Evolutionary conservation across 2,113 vertebrate species (phyloP).

Genomic region (Ammospiza caudacuta): DNA sequence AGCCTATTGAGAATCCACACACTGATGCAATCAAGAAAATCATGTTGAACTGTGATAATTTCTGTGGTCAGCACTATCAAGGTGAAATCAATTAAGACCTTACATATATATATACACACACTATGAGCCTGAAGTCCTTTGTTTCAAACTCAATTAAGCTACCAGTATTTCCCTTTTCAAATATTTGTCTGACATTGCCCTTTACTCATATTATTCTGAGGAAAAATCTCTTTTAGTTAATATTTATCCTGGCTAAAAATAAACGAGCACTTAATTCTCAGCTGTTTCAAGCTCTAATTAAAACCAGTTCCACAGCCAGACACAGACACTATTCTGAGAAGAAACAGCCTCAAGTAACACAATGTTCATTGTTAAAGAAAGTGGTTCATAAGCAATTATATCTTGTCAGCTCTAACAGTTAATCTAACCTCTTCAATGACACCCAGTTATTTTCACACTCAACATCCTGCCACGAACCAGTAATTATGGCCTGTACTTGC

Average conservation of each 20-base stretch:
- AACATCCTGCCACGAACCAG: conserved; percentile 49
- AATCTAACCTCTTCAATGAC: conserved; percentile 75
- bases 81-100: not conserved
- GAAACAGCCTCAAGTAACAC: conserved; percentile 38
- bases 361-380: conserved; percentile 54
- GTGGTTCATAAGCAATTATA: conserved; percentile 73
- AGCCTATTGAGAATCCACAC: not conserved
- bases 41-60: not conserved
- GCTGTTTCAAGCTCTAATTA: conserved; percentile 58
- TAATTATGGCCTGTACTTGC: conserved; percentile 62
- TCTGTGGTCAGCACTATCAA: not conserved
- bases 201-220: not conserved
- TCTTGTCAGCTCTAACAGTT: conserved; percentile 74
- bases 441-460: conserved; percentile 75
- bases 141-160: not conserved
- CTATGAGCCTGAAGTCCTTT: not conserved
- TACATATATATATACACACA: not conserved
- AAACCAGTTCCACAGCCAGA: conserved; percentile 44
- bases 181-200: conserved; percentile 15
- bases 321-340: conserved; percentile 18
- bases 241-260: conserved; percentile 45
- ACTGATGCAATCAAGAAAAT: not conserved
- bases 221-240: conserved; percentile 15
- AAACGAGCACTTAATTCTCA: conserved; percentile 19
- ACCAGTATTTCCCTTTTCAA: not conserved